Base-by-base conservation (phyloP, 2,797 vertebrate genomes). In the Artibeus jamaicensis region DNA sequence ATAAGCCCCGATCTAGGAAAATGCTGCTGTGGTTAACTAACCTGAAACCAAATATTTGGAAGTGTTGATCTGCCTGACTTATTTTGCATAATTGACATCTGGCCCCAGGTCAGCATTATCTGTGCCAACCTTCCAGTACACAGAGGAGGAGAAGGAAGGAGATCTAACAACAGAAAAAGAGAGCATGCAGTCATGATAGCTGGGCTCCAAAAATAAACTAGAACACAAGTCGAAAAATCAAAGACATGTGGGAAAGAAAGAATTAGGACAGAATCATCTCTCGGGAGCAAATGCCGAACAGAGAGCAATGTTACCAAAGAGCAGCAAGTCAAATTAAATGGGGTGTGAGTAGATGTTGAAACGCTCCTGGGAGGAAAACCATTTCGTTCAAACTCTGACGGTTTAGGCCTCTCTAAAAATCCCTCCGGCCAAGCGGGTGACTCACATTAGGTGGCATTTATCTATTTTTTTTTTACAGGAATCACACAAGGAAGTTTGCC, bases 81-180 rank as follows among this genome's bases (percentile, higher is more conserved):
- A 55, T 83, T 97, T 96, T 98, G 74, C 86, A 83, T 97, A 91
- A 86, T 95, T 96, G 97, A 90, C 88, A 97, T 68, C 81, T 96
- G 96, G 55, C 70, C 37, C 39, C 9, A 3, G 26, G 76, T 88
- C 42, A 74, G 71, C 57, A 89, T 92, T 91, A 73, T 84, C 34
- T n/a, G 34, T 71, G 34, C 67, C 90, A 74, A 67, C 14, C 46
- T 83, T 55, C n/a, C 77, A 92, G 55, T 55, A 84, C 55, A 34
- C n/a, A 86, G 42, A 79, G 67, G 42, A 90, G 26, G 62, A 82
- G 68, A 48, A 85, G 74, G 29, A 88, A 42, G 78, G 68, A 92
- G 50, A 53, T 22, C 42, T 82, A 76, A 81, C 65, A 57, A 93
- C 46, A 53, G 44, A 83, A 91, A 93, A 48, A 83, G 50, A 78